Evolutionary conservation across 2,113 vertebrate genomes (phyloP).

Genomic region (Pan paniscus): DNA sequence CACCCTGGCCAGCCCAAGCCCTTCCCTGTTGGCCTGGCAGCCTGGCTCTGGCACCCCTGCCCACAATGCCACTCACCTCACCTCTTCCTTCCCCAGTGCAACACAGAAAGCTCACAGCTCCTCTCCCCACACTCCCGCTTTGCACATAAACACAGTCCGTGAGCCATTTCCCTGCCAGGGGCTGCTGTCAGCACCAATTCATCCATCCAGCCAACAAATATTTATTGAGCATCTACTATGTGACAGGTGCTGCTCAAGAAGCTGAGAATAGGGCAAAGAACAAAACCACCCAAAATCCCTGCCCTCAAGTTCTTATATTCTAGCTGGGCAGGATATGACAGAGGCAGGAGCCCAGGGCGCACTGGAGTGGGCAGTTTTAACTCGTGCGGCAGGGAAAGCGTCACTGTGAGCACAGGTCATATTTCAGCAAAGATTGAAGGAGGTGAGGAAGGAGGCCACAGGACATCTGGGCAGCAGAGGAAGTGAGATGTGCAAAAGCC

Average conservation of each 20-base stretch:
- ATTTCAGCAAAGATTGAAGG: background rate
- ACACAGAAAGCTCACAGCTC: background rate
- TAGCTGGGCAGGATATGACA: accelerated
- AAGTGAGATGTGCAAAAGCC: background rate
- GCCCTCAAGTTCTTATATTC: background rate
- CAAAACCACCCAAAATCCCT: background rate
- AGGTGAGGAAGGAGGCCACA: background rate
- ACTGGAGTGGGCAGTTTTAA: background rate
- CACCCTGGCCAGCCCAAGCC: too few species aligned
- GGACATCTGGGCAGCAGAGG: background rate
- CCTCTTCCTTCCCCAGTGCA: background rate
- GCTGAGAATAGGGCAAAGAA: background rate
- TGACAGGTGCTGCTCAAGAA: background rate
- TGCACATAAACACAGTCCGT: background rate
- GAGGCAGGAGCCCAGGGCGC: background rate
- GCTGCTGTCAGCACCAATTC: background rate
- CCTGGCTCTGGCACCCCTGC: background rate
- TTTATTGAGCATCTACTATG: background rate
- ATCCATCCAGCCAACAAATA: background rate
- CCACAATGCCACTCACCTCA: background rate
- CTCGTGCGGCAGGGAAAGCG: background rate
- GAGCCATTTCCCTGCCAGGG: background rate
- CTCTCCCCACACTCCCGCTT: background rate
- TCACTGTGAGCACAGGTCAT: background rate
- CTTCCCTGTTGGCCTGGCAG: background rate